Evolutionary conservation across 1,140 invertebrate species (phyloP).

Genomic region (Microplitis mediator): DNA sequence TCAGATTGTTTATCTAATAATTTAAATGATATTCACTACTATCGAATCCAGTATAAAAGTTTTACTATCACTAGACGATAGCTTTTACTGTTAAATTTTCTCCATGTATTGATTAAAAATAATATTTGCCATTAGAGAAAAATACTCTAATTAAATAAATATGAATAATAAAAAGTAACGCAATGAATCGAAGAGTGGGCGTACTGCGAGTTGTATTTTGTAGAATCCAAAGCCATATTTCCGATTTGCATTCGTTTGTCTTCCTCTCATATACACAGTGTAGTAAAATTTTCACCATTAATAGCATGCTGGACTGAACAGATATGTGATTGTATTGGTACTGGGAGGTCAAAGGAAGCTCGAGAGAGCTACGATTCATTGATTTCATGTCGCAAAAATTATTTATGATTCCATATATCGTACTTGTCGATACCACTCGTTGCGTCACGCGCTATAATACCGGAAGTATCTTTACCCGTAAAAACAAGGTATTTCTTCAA

Average conservation of each 20-base stretch:
- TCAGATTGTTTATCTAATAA: too few species aligned
- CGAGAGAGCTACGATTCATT: constrained; percentile 44
- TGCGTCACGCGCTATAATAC: constrained; percentile 53
- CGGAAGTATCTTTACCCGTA: constrained; percentile 45
- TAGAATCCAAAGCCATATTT: constrained; percentile 7
- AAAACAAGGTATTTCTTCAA: constrained; percentile 15
- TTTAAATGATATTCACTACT: too few species aligned
- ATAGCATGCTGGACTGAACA: constrained; percentile 38
- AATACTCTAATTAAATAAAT: neutral
- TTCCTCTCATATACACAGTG: neutral
- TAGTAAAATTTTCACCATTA: constrained; percentile 14
- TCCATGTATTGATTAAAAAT: too few species aligned
- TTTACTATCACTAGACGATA: too few species aligned
- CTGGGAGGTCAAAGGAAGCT: constrained; percentile 38
- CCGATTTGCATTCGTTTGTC: constrained; percentile 10
- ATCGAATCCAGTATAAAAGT: too few species aligned
- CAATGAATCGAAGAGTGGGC: constrained; percentile 7
- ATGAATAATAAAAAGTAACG: neutral
- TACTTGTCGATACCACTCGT: constrained; percentile 55
- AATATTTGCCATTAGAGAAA: neutral
- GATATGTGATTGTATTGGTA: constrained; percentile 29
- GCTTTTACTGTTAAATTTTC: too few species aligned
- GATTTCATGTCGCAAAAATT: constrained; percentile 51
- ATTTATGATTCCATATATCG: constrained; percentile 54
- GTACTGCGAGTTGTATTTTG: constrained; percentile 8